These are phyloP conservation scores for Cerastis leucographa DNA, from an alignment of 2,888 invertebrate genomes.

Conservation along the genomic window DNA sequence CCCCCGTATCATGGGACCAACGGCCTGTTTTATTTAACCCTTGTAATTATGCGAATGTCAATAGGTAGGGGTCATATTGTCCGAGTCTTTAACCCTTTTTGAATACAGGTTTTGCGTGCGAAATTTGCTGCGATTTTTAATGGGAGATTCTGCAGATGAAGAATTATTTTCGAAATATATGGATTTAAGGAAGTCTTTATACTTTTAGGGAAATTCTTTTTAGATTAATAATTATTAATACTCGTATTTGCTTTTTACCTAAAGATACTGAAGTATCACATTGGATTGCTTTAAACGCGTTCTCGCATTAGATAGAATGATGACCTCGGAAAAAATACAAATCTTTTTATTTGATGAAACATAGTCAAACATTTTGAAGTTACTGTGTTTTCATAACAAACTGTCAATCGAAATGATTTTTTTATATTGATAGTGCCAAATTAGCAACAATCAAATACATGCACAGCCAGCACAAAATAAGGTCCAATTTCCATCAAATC, in stretches of 20 bases:
- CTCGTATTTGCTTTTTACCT: not conserved
- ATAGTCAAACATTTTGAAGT: not conserved
- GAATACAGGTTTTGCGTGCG: not conserved
- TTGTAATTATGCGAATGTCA: slow-evolving; percentile 60
- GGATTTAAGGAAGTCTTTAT: not conserved
- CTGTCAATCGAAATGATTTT: not conserved
- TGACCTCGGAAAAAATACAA: not conserved
- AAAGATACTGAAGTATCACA: not conserved
- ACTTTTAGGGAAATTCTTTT: not conserved
- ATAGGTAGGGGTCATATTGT: slow-evolving; percentile 62
- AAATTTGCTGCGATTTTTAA: slow-evolving; percentile 8
- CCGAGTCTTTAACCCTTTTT: slow-evolving; percentile 50
- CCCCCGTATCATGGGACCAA: slow-evolving; percentile 62
- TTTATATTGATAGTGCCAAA: not conserved
- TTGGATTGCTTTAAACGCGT: not conserved
- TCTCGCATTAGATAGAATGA: not conserved
- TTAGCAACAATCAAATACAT: not conserved
- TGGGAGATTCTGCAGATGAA: not conserved
- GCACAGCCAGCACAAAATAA: not conserved
- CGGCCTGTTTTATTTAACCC: slow-evolving; percentile 47
- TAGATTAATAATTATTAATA: not conserved
- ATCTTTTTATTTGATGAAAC: not conserved
- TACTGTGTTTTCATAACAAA: not conserved
- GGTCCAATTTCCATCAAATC: slow-evolving; percentile 9
- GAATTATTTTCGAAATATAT: not conserved